These are phyloP conservation scores for Orcinus orca DNA, from an alignment of 2,113 vertebrate genomes.

Conservation along the genomic window DNA sequence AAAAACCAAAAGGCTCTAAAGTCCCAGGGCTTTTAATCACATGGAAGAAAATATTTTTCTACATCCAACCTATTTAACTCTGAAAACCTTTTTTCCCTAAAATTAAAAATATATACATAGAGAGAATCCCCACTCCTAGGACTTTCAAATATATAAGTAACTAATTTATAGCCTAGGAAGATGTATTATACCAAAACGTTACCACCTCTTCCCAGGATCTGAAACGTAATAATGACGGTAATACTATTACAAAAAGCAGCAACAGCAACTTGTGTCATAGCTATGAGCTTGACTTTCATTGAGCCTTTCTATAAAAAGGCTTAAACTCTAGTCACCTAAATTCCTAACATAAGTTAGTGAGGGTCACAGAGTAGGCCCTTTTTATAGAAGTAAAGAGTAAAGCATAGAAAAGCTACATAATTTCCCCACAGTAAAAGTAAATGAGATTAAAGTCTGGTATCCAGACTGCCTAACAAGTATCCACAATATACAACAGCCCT, in stretches of 20 bases:
- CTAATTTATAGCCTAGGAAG: background rate
- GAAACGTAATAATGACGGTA: background rate
- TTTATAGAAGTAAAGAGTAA: background rate
- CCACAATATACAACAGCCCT: background rate
- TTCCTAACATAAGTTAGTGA: background rate
- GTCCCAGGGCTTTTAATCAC: background rate
- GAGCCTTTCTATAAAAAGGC: background rate
- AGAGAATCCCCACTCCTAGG: background rate
- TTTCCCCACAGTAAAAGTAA: background rate
- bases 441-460: background rate
- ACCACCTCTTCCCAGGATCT: background rate
- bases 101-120: background rate
- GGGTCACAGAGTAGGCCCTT: background rate
- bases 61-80: background rate
- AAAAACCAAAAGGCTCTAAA: background rate
- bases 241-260: background rate
- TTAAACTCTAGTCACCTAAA: background rate
- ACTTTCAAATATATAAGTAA: background rate
- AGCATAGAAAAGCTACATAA: background rate
- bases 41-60: background rate
- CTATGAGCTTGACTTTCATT: background rate
- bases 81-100: conserved; percentile 1
- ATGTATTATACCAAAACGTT: background rate
- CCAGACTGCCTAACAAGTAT: background rate
- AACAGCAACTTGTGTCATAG: background rate